phyloP scores from a whole-genome alignment of 2,113 vertebrate genomes.

The Apodemus sylvaticus region DNA sequence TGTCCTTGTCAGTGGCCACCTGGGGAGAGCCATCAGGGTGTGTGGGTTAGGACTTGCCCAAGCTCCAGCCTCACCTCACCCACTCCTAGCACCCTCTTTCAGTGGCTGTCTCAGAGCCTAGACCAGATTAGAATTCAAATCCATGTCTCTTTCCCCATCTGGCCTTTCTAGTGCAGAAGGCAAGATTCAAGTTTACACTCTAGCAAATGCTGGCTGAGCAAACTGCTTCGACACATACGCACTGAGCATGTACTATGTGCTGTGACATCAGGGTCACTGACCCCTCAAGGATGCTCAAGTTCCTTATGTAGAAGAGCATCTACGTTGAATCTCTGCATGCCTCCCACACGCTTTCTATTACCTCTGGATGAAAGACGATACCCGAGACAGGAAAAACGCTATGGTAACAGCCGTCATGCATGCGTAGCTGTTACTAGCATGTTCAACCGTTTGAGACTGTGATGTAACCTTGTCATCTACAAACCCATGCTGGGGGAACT shows the following conservation, averaged over 20 bases:
- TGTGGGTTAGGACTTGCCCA: neutral
- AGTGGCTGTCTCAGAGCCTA: neutral
- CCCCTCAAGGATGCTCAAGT: neutral
- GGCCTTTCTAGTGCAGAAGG: neutral
- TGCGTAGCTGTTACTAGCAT: fast-evolving
- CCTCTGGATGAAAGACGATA: neutral
- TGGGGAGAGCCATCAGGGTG: constrained; percentile 75
- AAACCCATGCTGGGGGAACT: no score
- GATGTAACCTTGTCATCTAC: neutral
- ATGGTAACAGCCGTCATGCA: no score
- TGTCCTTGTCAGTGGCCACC: constrained; percentile 98
- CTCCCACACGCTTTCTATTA: neutral
- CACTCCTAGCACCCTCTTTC: neutral
- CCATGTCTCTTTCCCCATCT: neutral
- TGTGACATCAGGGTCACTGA: neutral
- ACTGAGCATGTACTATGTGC: no score
- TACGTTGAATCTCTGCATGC: neutral
- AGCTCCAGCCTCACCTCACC: neutral
- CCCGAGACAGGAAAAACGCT: neutral
- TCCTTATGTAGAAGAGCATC: neutral
- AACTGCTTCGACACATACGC: no score
- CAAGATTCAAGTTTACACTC: neutral
- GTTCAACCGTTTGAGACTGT: neutral
- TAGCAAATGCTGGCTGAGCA: neutral
- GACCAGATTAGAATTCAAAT: neutral